These are phyloP conservation scores for Pollenia griseotomentosa DNA, from an alignment of 2,888 invertebrate species.

Conservation along the genomic window DNA sequence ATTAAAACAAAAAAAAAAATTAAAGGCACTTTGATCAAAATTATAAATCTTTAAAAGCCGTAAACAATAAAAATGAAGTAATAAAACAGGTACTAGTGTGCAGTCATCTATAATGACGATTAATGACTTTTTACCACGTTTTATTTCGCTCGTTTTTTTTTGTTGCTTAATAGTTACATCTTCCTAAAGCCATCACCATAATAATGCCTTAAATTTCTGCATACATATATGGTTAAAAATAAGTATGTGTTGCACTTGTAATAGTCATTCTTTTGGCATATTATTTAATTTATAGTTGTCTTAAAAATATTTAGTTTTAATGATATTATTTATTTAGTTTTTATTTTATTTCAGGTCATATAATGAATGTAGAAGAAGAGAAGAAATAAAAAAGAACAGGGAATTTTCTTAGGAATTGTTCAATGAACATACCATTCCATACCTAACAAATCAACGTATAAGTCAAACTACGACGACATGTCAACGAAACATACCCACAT, in stretches of 20 bases:
- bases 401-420: conserved; percentile 64
- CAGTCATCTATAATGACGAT: conserved; percentile 20
- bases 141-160: neutral
- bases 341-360: conserved; percentile 14
- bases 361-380: neutral
- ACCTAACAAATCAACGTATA: conserved; percentile 47
- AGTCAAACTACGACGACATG: conserved; percentile 58
- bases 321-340: conserved; percentile 36
- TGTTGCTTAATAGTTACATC: neutral
- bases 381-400: conserved; percentile 5
- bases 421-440: conserved; percentile 62
- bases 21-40: conserved; percentile 36
- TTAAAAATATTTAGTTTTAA: conserved; percentile 52
- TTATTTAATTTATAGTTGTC: conserved; percentile 49
- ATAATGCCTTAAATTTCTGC: neutral
- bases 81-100: neutral
- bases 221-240: neutral
- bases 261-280: conserved; percentile 22
- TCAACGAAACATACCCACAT: conserved; percentile 65
- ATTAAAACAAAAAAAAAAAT: conserved; percentile 36
- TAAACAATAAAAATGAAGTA: conserved; percentile 18
- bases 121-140: neutral
- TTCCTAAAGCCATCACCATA: neutral
- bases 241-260: conserved; percentile 18
- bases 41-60: conserved; percentile 6